Percentiles rank a stretch among this genome's conserved stretches.
phyloP scores from a whole-genome alignment of 2,888 invertebrate species.

The Eristalis intricaria region DNA sequence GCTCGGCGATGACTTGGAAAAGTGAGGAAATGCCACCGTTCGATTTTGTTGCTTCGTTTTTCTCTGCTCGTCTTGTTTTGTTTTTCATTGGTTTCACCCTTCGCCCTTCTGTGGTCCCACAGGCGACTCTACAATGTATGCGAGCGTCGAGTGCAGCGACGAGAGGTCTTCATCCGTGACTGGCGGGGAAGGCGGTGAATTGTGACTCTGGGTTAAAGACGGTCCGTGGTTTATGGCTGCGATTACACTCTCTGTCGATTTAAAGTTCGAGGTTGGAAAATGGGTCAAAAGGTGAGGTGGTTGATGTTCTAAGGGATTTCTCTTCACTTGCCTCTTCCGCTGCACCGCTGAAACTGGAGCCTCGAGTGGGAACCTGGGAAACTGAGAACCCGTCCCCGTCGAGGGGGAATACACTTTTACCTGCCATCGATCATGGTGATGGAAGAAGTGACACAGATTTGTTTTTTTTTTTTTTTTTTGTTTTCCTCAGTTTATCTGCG shows the following conservation, averaged over 20 bases:
- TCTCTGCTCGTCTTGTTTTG: background rate
- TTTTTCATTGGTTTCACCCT: constrained; percentile 54
- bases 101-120: constrained; percentile 16
- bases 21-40: constrained; percentile 48
- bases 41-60: constrained; percentile 14
- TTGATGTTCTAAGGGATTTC: constrained; percentile 63
- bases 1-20: constrained; percentile 54
- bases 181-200: constrained; percentile 20
- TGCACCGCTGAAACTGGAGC: background rate
- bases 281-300: constrained; percentile 70
- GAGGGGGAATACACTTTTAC: background rate
- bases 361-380: background rate
- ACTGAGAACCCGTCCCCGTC: too few species aligned
- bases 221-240: constrained; percentile 68
- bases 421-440: constrained; percentile 34
- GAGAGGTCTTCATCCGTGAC: background rate
- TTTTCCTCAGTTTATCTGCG: constrained; percentile 1
- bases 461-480: constrained; percentile 7
- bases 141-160: background rate
- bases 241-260: constrained; percentile 59
- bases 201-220: constrained; percentile 69
- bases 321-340: background rate
- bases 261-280: constrained; percentile 39
- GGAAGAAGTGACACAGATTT: constrained; percentile 54
- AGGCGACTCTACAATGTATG: background rate